A percentile compares a stretch with the other conserved stretches of the same genome.
phyloP scores from a whole-genome alignment of 2,888 invertebrate genomes.

The Malthinus seriepunctatus region DNA sequence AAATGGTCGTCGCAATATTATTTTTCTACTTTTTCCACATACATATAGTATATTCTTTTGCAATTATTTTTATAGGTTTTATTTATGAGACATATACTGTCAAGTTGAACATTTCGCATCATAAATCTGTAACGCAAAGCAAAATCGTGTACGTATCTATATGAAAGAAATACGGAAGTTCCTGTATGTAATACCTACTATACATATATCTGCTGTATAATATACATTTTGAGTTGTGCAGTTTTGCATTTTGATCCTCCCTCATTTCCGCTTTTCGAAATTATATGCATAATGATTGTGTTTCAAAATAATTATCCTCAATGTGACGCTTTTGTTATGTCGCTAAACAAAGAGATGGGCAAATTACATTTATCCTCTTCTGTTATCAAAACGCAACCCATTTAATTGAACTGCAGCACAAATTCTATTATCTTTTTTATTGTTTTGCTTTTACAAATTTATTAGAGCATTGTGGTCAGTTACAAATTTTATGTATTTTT shows the following conservation, averaged over 20 bases:
- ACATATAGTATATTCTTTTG: neutral
- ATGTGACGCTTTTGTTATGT: neutral
- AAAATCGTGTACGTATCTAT: neutral
- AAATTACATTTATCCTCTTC: too few relatives aligned
- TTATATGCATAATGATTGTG: neutral
- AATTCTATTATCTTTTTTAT: too few relatives aligned
- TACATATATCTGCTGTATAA: neutral
- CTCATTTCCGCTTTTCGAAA: neutral
- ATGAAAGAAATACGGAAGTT: neutral
- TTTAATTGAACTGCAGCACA: too few relatives aligned
- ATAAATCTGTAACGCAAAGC: constrained; percentile 10
- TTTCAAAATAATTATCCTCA: neutral
- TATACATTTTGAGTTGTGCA: neutral
- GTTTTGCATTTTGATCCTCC: constrained; percentile 9
- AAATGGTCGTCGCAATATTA: too few relatives aligned
- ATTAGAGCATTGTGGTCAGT: too few relatives aligned
- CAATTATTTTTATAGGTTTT: neutral
- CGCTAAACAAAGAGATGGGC: neutral
- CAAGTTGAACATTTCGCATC: constrained; percentile 8
- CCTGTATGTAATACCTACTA: too few relatives aligned
- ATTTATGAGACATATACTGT: neutral
- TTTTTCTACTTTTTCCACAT: neutral
- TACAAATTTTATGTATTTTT: too few relatives aligned
- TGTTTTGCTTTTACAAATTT: too few relatives aligned
- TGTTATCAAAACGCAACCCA: too few relatives aligned